Base-by-base conservation (phyloP, 2,888 invertebrate species). In the Caenorhabditis plicata region DNA sequence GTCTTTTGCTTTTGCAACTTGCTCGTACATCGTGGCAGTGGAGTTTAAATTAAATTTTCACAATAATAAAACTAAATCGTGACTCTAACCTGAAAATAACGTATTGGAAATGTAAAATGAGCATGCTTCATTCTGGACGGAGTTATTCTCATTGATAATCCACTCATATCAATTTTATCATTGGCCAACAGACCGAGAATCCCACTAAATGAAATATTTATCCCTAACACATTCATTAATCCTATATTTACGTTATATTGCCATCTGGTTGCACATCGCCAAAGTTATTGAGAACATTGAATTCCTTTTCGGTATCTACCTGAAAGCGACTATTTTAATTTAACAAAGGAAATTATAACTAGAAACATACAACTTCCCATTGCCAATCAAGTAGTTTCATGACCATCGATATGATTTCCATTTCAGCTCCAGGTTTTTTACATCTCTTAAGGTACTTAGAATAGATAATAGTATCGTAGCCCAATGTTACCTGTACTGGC, bases 331-430 rank as follows among this genome's bases (percentile, higher is more conserved):
- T n/a, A n/a, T 13, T 3, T n/a, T 7, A 25, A 4, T 26, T 23
- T n/a, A 11, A 20, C 25, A 13, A 29, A 22, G 40, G 17, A 11
- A 13, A 2, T 2, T n/a, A 31, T 11, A 1, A 23, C 8, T 9
- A 19, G 22, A 23, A 42, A 49, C 64, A 31, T 33, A 71, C 68
- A 35, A 69, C 44, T 44, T 66, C 68, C 68, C 69, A 71, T n/a
- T 71, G 64, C 71, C 71, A 71, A 36, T 64, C 64, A 13, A 71
- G 40, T 29, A 71, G 49, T n/a, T 64, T 51, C 71, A 71, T 64
- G 15, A 68, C 69, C 50, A 68, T 62, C 8, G 49, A 38, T 11
- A 71, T 56, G 45, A 71, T 69, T 40, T 71, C 71, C 2, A 71
- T 51, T 44, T 71, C 71, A 7, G 67, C 62, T 29, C 71, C 71